A percentile compares a stretch with the other conserved stretches of the same genome.
Conservation (phyloP, 2,888 invertebrate species). For the Axea sp. region DNA sequence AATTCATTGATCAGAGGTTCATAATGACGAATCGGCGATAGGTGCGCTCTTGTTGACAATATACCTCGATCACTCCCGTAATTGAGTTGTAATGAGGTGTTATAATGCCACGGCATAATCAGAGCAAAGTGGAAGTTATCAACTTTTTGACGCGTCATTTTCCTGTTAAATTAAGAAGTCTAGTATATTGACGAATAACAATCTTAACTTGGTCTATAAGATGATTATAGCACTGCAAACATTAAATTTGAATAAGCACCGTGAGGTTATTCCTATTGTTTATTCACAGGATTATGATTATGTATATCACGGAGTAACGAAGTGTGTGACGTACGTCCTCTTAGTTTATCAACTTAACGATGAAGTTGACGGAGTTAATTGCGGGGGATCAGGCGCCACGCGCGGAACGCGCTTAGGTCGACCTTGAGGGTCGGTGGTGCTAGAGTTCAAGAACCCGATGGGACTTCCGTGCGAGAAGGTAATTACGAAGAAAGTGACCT, state of each 20-base stretch:
- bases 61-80: slow-evolving; percentile 8
- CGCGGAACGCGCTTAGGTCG: slow-evolving; percentile 40
- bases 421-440: slow-evolving; percentile 67
- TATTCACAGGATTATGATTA: slow-evolving; percentile 1
- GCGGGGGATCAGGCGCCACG: slow-evolving; percentile 64
- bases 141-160: slow-evolving; percentile 22
- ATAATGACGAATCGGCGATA: slow-evolving; percentile 24
- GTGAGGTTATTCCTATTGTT: neutral
- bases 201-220: slow-evolving; percentile 15
- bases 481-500: slow-evolving; percentile 73
- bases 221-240: slow-evolving; percentile 6
- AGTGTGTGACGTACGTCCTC: slow-evolving; percentile 9
- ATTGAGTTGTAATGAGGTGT: slow-evolving; percentile 29
- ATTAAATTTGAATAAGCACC: slow-evolving; percentile 1
- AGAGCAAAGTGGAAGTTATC: slow-evolving; percentile 11
- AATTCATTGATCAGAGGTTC: slow-evolving; percentile 32
- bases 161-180: slow-evolving; percentile 14
- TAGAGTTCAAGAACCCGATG: slow-evolving; percentile 65
- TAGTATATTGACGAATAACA: neutral
- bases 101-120: slow-evolving; percentile 20
- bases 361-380: slow-evolving; percentile 69
- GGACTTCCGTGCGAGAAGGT: slow-evolving; percentile 73
- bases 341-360: slow-evolving; percentile 70
- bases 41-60: slow-evolving; percentile 8
- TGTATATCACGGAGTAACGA: slow-evolving; percentile 6